phyloP scores from a whole-genome alignment of 2,113 vertebrate species.

The Scophthalmus maximus region DNA sequence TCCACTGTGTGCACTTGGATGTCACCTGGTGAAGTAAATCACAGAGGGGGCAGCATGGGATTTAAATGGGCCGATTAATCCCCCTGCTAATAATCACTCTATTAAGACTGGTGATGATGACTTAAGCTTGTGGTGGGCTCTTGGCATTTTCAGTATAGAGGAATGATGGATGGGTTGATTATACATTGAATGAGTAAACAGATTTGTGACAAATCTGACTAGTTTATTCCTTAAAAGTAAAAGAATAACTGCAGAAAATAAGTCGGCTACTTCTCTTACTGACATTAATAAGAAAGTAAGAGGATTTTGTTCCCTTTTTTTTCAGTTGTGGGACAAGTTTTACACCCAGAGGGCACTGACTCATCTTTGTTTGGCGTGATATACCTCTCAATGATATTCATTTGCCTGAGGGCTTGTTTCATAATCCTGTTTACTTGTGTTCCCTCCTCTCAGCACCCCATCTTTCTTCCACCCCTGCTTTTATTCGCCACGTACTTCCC shows the following conservation, averaged over 20 bases:
- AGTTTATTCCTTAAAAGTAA: background rate
- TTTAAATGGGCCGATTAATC: constrained; percentile 73
- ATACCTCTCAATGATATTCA: constrained; percentile 74
- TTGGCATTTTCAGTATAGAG: too few relatives aligned
- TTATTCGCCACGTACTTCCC: constrained; percentile 65
- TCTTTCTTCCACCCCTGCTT: constrained; percentile 73
- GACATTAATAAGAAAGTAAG: constrained; percentile 31
- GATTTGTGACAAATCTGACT: background rate
- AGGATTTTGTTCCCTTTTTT: constrained; percentile 33
- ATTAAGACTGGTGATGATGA: constrained; percentile 57
- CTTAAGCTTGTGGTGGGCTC: constrained; percentile 47
- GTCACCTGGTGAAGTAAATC: constrained; percentile 54
- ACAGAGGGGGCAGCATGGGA: constrained; percentile 41
- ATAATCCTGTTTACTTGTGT: constrained; percentile 82
- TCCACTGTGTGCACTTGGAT: constrained; percentile 53
- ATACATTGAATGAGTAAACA: constrained; percentile 3
- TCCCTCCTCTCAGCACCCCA: constrained; percentile 59
- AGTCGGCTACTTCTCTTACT: constrained; percentile 5
- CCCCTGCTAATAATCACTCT: constrained; percentile 65
- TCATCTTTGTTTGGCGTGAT: constrained; percentile 74
- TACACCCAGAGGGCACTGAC: constrained; percentile 57
- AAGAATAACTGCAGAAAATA: constrained; percentile 19
- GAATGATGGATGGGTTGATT: too few relatives aligned
- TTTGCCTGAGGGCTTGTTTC: constrained; percentile 76
- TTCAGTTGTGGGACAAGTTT: constrained; percentile 52